phyloP scores from a whole-genome alignment of 2,888 invertebrate genomes.

The Ophraella communa region DNA sequence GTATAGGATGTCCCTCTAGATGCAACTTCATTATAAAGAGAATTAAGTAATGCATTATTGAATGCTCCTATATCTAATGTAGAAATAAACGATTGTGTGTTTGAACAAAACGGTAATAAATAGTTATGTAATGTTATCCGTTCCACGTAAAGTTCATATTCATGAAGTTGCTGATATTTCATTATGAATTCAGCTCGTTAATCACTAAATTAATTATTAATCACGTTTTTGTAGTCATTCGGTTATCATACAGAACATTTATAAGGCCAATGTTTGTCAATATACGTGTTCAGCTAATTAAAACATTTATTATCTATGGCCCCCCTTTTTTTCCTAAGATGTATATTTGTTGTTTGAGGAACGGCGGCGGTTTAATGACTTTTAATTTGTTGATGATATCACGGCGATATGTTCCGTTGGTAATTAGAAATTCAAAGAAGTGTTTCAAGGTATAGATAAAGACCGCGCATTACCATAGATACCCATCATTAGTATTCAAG shows the following conservation, averaged over 20 bases:
- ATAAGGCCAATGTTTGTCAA: constrained; percentile 39
- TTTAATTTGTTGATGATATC: constrained; percentile 41
- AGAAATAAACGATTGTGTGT: constrained; percentile 15
- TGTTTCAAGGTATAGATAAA: constrained; percentile 33
- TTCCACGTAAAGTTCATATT: constrained; percentile 31
- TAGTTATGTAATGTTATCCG: constrained; percentile 29
- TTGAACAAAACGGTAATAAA: constrained; percentile 22
- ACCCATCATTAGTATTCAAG: constrained; percentile 32
- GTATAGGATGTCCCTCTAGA: too few relatives aligned
- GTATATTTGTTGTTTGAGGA: constrained; percentile 41
- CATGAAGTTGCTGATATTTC: constrained; percentile 33
- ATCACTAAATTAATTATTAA: constrained; percentile 48
- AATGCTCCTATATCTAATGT: too few relatives aligned
- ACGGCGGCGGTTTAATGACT: constrained; percentile 41
- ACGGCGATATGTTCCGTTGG: constrained; percentile 33
- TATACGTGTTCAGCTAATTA: constrained; percentile 50
- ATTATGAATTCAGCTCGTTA: constrained; percentile 46
- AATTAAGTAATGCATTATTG: too few relatives aligned
- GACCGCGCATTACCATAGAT: constrained; percentile 34
- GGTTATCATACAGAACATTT: constrained; percentile 44
- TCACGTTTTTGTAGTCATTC: constrained; percentile 41
- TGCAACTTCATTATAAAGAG: too few relatives aligned
- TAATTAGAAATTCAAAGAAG: constrained; percentile 41
- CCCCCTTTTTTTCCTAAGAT: constrained; percentile 36
- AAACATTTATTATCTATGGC: constrained; percentile 45